Conservation (phyloP, 2,888 invertebrate species). For the Lithosia quadra region DNA sequence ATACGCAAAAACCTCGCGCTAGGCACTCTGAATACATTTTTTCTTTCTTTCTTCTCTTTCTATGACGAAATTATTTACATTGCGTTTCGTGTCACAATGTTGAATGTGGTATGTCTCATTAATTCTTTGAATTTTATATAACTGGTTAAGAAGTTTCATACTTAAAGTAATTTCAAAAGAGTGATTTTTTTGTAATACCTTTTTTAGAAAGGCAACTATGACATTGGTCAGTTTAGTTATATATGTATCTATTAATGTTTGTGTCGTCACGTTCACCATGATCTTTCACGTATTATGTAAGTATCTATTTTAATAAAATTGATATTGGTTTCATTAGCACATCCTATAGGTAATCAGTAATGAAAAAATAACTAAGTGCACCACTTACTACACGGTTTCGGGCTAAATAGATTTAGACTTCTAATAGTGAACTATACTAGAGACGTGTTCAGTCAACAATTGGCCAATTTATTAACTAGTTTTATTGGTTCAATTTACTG, state of each 20-base stretch:
- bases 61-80: not conserved
- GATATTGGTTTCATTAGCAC: not conserved
- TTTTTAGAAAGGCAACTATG: too few relatives aligned
- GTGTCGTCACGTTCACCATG: not conserved
- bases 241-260: not conserved
- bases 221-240: not conserved
- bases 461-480: conserved; percentile 37
- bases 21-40: not conserved
- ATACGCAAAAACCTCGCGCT: too few relatives aligned
- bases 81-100: too few relatives aligned
- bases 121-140: not conserved
- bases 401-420: conserved; percentile 1
- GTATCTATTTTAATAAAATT: not conserved
- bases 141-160: not conserved
- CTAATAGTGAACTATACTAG: not conserved
- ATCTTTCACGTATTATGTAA: not conserved
- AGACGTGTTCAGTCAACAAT: conserved; percentile 17
- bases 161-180: too few relatives aligned
- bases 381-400: not conserved
- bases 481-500: conserved; percentile 31
- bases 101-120: not conserved
- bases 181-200: too few relatives aligned
- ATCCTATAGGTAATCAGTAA: not conserved
- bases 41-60: not conserved
- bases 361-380: not conserved